Evolutionary conservation across 2,888 invertebrate species (phyloP), one percentile per base, ranked within the genome.

Genomic region (Drosophila villosipedis): DNA sequence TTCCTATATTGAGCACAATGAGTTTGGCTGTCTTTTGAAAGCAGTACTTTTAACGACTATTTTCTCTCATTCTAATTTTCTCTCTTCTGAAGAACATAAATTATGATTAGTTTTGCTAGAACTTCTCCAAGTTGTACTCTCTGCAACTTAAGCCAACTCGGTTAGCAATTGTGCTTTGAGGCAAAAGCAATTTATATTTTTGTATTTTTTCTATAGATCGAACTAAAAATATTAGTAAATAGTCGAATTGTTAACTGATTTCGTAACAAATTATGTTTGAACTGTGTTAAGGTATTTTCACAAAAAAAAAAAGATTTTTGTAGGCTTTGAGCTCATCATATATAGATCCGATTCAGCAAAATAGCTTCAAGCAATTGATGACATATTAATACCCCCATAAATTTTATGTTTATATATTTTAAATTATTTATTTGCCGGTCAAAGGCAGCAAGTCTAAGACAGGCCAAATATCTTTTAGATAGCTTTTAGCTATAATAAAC

Each of bases 301-400:
- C 7, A 0, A 22, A 47, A 47, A 3, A 22, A 14, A 47, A 22
- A 1, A 0, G 6, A 6, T 22, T 22, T 14, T 47, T 22, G 4
- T 2, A 14, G 22, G 6, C 1, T 14, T 14, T 1, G 14, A 14
- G 14, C 7, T 1, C 6, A 6, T 43, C 6, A 22, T 22, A 43
- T 14, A 7, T 22, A 4, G 0, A 14, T 47, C 22, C 7, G 7
- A 7, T 16, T 16, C 2, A 47, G 16, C 16, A 41, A n/a, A 10
- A 10, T 10, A 41, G 4, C 5, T 4, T 1, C 22, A 0, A 47
- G 7, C 47, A 47, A 22, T 22, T 47, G 7, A 14, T 43, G 43
- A 1, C 22, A 47, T 14, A 2, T 22, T 7, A 22, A 22, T 14
- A 22, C 6, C 0, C 3, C 3, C 0, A 1, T 47, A 14, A 7